Base-by-base conservation (phyloP, 2,113 vertebrate genomes). In the Pimephales promelas region DNA sequence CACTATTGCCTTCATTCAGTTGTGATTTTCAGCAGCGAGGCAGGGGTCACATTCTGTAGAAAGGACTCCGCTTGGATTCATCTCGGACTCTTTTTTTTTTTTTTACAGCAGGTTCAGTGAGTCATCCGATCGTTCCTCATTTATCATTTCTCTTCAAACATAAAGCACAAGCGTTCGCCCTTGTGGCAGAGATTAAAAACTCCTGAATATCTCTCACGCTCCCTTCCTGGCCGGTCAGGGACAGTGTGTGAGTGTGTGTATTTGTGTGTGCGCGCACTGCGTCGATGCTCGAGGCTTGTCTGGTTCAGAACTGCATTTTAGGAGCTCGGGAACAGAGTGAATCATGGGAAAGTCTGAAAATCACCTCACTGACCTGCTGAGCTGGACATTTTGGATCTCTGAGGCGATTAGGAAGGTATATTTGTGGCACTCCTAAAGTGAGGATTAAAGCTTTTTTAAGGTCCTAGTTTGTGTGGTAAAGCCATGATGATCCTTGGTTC, bases 101-200 rank as follows among this genome's bases (percentile, higher is more conserved):
- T 70, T 45, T 45, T 16, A 72, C n/a, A 61, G 34, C 36, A 45
- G 76, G 76, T 61, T 79, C n/a, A 79, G 36, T 43, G 54, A 59
- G 36, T 72, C 70, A 72, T 61, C 36, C 10, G 16, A 79, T 61
- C 56, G 56, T 56, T 62, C 36, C 56, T 61, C 76, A 79, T 79
- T 66, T 49, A 66, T 79, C 59, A 66, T 31, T 79, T 66, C 59
- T 49, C 24, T 79, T 49, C 61, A 66, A 52, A 79, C 61, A 66
- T 64, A 49, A 79, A 64, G 26, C 78, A 47, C 18, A 5, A 66
- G 43, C 26, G 2, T 79, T 79, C 59, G 43, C 78, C 78, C 78
- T 79, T 79, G 76, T 79, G 76, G 76, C 56, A 26, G 76, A 79
- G 76, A 79, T 79, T 45, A 79, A 61, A 79, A 79, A 45, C 56